These are phyloP conservation scores for Lutraria lutraria DNA, from an alignment of 2,888 invertebrate species.

Conservation along the genomic window DNA sequence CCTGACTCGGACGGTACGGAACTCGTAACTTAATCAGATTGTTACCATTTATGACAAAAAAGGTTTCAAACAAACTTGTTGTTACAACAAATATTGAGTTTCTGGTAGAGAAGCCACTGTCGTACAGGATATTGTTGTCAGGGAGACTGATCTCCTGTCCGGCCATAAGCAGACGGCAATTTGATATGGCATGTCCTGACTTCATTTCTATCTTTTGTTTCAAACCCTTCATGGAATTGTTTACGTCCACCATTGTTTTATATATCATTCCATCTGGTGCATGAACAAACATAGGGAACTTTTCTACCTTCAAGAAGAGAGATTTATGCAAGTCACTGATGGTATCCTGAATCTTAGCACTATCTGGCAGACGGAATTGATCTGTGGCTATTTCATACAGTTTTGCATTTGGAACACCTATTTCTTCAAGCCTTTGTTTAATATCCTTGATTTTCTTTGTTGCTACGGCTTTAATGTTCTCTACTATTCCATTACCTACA, in stretches of 20 bases:
- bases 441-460: constrained; percentile 74
- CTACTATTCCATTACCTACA: constrained; percentile 78
- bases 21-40: constrained; percentile 76
- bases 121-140: constrained; percentile 73
- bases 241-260: constrained; percentile 76
- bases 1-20: constrained; percentile 69
- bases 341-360: constrained; percentile 72
- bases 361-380: constrained; percentile 73
- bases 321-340: constrained; percentile 74
- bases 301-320: constrained; percentile 76
- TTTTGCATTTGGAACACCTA: constrained; percentile 80
- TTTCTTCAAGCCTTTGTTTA: constrained; percentile 76
- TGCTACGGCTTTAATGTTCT: constrained; percentile 77
- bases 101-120: constrained; percentile 75
- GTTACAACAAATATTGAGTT: constrained; percentile 78
- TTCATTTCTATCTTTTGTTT: constrained; percentile 78
- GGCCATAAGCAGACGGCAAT: constrained; percentile 74
- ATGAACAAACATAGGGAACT: constrained; percentile 80
- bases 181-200: constrained; percentile 75
- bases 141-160: constrained; percentile 74
- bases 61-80: constrained; percentile 67
- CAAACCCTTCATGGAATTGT: constrained; percentile 74
- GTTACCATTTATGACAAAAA: constrained; percentile 75
- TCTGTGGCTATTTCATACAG: constrained; percentile 74
- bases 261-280: constrained; percentile 78